Percentiles rank a stretch among this genome's conserved stretches.
These are phyloP conservation scores for Petrocephalus zakoni DNA, from an alignment of 2,113 vertebrate genomes.

Conservation along the genomic window DNA sequence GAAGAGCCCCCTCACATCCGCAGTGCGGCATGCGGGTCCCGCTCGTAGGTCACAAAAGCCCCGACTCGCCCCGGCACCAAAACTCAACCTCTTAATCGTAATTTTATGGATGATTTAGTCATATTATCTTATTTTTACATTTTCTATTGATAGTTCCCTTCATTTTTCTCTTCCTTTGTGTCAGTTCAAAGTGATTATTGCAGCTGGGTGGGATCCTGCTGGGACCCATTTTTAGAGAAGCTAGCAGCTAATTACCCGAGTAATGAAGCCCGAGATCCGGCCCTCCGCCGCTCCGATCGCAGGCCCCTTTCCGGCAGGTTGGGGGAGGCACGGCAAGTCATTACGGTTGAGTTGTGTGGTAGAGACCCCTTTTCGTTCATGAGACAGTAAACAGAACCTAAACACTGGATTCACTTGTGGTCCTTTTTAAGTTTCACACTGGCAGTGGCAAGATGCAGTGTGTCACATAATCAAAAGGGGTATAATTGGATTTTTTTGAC, in stretches of 20 bases:
- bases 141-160: background rate
- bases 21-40: background rate
- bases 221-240: constrained; percentile 3
- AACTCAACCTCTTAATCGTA: background rate
- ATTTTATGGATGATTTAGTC: constrained; percentile 13
- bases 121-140: constrained; percentile 15
- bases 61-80: background rate
- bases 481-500: background rate
- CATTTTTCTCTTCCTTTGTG: constrained; percentile 5
- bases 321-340: background rate
- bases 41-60: background rate
- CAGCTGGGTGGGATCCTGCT: background rate
- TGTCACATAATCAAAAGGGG: background rate
- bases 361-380: background rate
- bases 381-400: constrained; percentile 10
- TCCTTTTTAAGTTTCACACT: background rate
- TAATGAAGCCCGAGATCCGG: constrained; percentile 3
- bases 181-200: background rate
- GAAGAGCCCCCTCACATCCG: background rate
- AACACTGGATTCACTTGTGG: constrained; percentile 2
- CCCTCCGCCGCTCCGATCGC: background rate
- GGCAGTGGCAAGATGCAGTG: background rate
- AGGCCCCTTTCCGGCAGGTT: background rate
- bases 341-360: background rate
- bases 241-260: constrained; percentile 12